A percentile compares a stretch with the other conserved stretches of the same genome.
Evolutionary conservation across 2,888 invertebrate genomes (phyloP).

Genomic region (Chrysotoxum bicinctum): DNA sequence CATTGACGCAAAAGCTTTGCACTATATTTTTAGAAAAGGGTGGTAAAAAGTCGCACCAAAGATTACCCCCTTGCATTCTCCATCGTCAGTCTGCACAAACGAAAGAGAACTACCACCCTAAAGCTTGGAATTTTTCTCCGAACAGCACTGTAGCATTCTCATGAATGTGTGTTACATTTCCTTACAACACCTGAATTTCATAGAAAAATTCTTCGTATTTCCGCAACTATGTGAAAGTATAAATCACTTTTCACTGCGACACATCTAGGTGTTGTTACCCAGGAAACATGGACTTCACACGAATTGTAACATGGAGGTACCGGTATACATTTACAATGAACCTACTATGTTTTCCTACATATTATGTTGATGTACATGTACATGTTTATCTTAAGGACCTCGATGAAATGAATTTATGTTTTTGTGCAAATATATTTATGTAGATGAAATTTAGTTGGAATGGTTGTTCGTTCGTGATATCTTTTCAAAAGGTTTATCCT

Average conservation of each 20-base stretch:
- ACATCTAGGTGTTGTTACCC: slow-evolving; percentile 1
- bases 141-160: background rate
- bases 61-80: too few species aligned
- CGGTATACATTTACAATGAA: background rate
- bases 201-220: slow-evolving; percentile 7
- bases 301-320: background rate
- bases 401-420: slow-evolving; percentile 12
- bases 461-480: slow-evolving; percentile 24
- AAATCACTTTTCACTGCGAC: slow-evolving; percentile 6
- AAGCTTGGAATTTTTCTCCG: background rate
- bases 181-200: slow-evolving; percentile 4
- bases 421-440: slow-evolving; percentile 8
- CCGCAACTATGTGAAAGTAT: slow-evolving; percentile 12
- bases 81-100: too few species aligned
- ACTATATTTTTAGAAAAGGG: too few species aligned
- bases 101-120: too few species aligned
- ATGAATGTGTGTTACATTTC: background rate
- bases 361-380: background rate
- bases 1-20: too few species aligned
- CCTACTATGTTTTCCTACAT: background rate
- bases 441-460: slow-evolving; percentile 17
- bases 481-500: slow-evolving; percentile 37
- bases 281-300: slow-evolving; percentile 21
- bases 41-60: too few species aligned
- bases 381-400: background rate